Conservation (phyloP, 2,113 vertebrate genomes). For the Scatophagus argus region DNA sequence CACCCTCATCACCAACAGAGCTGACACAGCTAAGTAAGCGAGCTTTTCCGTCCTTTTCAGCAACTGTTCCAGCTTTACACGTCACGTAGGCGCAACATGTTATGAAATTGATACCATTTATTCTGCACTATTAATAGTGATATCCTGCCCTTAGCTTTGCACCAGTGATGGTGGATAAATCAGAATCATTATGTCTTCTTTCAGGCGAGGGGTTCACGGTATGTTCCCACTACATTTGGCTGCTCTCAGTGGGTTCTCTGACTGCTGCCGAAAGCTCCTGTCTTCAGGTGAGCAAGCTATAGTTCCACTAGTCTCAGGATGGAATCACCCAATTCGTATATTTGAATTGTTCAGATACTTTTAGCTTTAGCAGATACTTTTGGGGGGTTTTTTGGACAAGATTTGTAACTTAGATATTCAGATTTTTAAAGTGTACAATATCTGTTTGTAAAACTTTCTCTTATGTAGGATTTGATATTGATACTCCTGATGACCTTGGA, state of each 20-base stretch:
- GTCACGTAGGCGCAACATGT: neutral
- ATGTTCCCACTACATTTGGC: slow-evolving; percentile 99
- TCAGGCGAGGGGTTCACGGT: slow-evolving; percentile 95
- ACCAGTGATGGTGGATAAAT: neutral
- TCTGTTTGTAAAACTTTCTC: neutral
- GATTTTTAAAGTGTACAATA: neutral
- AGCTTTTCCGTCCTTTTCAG: slow-evolving; percentile 5
- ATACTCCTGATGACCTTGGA: slow-evolving; percentile 98
- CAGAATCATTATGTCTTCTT: slow-evolving; percentile 14
- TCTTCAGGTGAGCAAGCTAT: slow-evolving; percentile 89
- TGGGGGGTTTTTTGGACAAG: too few species aligned
- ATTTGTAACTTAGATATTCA: neutral
- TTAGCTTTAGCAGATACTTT: too few species aligned
- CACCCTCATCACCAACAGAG: slow-evolving; percentile 96
- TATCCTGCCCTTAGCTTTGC: neutral
- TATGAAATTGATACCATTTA: slow-evolving; percentile 12
- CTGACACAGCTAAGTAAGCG: slow-evolving; percentile 96
- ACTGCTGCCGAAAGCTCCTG: slow-evolving; percentile 98
- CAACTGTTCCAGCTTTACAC: neutral
- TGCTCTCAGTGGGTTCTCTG: slow-evolving; percentile 97
- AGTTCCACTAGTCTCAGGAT: neutral
- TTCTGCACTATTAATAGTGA: neutral
- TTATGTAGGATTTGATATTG: slow-evolving; percentile 93
- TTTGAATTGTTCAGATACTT: neutral
- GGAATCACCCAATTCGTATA: neutral